A percentile compares a stretch with the other conserved stretches of the same genome.
Evolutionary conservation across 2,113 vertebrate species (phyloP).

Genomic region (Sinocyclocheilus maitianheensis): DNA sequence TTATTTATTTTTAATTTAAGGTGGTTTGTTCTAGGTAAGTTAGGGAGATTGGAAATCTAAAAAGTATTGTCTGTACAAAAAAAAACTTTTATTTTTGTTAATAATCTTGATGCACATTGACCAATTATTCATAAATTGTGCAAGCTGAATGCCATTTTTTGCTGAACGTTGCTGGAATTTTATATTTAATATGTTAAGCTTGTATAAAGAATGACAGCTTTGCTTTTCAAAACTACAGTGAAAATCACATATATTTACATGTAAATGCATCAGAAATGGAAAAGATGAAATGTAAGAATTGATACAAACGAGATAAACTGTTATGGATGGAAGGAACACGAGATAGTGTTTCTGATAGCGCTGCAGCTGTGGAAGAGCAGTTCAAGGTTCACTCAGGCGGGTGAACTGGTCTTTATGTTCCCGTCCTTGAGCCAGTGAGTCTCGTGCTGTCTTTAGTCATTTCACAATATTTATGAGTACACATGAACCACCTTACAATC

Average conservation of each 20-base stretch:
- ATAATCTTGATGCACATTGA: neutral
- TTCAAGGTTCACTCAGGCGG: constrained; percentile 73
- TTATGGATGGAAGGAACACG: neutral
- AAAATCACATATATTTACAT: neutral
- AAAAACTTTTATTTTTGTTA: no score
- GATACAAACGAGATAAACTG: no score
- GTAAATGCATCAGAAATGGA: neutral
- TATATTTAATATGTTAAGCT: neutral
- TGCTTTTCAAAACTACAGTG: neutral
- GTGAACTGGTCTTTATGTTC: constrained; percentile 66
- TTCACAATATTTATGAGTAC: neutral
- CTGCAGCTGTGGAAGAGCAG: constrained; percentile 71
- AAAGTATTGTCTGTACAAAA: no score
- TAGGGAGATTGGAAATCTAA: no score
- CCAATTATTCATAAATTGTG: neutral
- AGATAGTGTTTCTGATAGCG: constrained; percentile 57
- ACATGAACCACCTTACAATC: neutral
- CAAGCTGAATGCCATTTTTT: neutral
- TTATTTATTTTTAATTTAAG: no score
- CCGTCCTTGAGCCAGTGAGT: constrained; percentile 74
- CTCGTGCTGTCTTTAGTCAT: neutral
- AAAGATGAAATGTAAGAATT: neutral
- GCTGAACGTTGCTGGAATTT: neutral
- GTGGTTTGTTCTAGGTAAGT: no score
- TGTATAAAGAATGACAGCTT: neutral